These are phyloP conservation scores for Picathartes gymnocephalus DNA, from an alignment of 2,113 vertebrate genomes.

Conservation along the genomic window DNA sequence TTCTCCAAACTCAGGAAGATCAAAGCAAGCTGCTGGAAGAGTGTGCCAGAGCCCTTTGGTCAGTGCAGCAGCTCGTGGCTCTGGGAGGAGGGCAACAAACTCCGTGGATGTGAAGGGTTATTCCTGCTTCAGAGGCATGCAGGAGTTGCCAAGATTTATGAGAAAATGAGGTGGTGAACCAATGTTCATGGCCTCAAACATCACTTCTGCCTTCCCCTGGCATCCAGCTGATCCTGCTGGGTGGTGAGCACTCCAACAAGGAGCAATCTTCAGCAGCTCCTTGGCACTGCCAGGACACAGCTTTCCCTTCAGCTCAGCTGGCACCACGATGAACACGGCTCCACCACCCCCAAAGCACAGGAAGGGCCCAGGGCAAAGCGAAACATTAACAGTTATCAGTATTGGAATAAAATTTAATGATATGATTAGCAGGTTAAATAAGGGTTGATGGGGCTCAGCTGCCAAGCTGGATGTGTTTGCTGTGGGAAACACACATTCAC, in stretches of 20 bases:
- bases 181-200: not conserved
- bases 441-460: not conserved
- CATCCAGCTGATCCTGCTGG: not conserved
- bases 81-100: not conserved
- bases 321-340: not conserved
- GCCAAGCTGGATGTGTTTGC: not conserved
- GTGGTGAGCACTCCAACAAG: not conserved
- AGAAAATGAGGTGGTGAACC: not conserved
- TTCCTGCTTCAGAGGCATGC: not conserved
- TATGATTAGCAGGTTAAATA: not conserved
- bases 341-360: not conserved
- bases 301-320: not conserved
- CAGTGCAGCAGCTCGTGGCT: not conserved
- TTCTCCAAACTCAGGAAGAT: not conserved
- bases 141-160: not conserved
- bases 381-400: not conserved
- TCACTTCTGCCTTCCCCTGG: not conserved
- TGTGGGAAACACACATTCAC: not conserved
- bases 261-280: not conserved
- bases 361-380: not conserved
- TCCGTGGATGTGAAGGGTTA: not conserved
- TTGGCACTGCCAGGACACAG: not conserved
- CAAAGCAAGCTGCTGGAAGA: not conserved
- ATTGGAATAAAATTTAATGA: not conserved
- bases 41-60: not conserved